A percentile compares a stretch with the other conserved stretches of the same genome.
Conservation (phyloP, 2,888 invertebrate species). For the Plutella xylostella region DNA sequence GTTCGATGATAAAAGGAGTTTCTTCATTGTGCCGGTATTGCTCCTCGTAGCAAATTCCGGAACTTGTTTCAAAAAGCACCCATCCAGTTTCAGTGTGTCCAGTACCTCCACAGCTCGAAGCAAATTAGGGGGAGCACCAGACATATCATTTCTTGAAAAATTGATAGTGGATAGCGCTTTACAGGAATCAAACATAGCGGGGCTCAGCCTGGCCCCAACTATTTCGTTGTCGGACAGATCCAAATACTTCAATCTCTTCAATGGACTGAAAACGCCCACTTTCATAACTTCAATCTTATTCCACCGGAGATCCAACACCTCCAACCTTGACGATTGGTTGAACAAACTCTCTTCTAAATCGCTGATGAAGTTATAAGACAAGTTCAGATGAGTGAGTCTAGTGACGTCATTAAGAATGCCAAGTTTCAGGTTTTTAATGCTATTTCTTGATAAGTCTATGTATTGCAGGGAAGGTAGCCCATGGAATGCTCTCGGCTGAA, state of each 20-base stretch:
- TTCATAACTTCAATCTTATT: constrained; percentile 1
- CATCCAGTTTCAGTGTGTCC: neutral
- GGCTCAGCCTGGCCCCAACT: neutral
- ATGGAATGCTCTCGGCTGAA: neutral
- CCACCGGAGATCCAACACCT: constrained; percentile 6
- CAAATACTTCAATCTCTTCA: neutral
- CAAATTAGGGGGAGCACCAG: neutral
- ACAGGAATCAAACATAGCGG: neutral
- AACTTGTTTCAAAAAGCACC: neutral
- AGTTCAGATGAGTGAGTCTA: constrained; percentile 4
- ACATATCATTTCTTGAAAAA: neutral
- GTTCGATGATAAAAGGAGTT: neutral
- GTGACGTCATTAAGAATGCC: neutral
- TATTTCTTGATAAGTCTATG: neutral
- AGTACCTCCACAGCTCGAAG: neutral
- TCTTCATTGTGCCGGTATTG: neutral
- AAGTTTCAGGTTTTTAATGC: neutral
- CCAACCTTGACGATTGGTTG: constrained; percentile 1
- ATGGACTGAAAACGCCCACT: neutral
- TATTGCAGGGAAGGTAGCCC: neutral
- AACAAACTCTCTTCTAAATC: constrained; percentile 1
- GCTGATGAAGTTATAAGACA: constrained; percentile 1
- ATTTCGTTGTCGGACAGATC: neutral
- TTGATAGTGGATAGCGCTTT: neutral
- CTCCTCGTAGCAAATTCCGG: neutral